Evolutionary conservation across 2,888 invertebrate genomes (phyloP).

Genomic region (Cephus runcator): DNA sequence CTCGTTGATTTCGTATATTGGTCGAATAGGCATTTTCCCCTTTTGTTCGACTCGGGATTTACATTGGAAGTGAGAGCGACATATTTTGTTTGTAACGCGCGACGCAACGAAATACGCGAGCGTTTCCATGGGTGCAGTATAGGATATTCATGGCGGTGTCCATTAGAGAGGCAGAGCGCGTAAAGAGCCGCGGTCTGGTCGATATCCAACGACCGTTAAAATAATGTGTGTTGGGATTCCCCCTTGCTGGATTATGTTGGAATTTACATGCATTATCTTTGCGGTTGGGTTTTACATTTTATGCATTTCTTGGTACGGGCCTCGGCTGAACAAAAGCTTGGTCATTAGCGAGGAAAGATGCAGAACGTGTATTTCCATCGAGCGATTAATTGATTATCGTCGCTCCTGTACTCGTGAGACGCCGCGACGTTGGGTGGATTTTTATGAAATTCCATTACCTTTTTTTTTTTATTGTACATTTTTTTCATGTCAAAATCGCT

Average conservation of each 20-base stretch:
- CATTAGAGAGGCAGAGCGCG: slow-evolving; percentile 12
- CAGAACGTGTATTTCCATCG: too few species aligned
- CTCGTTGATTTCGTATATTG: neutral
- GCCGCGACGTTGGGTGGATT: too few species aligned
- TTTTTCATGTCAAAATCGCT: too few species aligned
- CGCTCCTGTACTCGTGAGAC: too few species aligned
- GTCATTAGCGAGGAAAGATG: too few species aligned
- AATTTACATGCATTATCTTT: slow-evolving; percentile 18
- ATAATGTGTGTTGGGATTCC: slow-evolving; percentile 19
- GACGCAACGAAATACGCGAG: neutral
- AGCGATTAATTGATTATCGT: too few species aligned
- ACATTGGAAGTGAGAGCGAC: neutral
- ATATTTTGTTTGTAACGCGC: slow-evolving; percentile 1
- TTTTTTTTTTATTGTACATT: too few species aligned
- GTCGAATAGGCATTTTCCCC: neutral
- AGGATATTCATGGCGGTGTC: slow-evolving; percentile 3
- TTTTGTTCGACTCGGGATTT: neutral
- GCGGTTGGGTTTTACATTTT: too few species aligned
- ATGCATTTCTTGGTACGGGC: too few species aligned
- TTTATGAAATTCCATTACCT: too few species aligned
- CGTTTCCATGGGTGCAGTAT: neutral
- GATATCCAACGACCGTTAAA: slow-evolving; percentile 20
- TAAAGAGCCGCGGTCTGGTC: slow-evolving; percentile 16
- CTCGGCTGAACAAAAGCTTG: too few species aligned
- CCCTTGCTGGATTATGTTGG: slow-evolving; percentile 14